phyloP scores from a whole-genome alignment of 1,140 invertebrate genomes.

The Eriosoma lanigerum region DNA sequence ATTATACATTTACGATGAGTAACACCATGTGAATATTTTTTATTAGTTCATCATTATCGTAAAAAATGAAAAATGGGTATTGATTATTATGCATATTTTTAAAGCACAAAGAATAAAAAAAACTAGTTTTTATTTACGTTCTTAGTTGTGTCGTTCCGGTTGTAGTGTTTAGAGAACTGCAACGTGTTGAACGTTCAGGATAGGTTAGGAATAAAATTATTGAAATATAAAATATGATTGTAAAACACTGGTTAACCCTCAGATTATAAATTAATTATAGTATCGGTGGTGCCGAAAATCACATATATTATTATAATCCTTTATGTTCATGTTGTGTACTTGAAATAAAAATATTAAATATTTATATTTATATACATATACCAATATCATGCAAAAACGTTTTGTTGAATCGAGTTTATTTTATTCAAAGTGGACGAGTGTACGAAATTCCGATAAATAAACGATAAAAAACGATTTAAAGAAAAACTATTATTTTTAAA shows the following conservation, averaged over 20 bases:
- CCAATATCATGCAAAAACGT: too few species aligned
- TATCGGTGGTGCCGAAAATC: background rate
- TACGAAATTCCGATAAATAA: too few species aligned
- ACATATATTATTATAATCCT: too few species aligned
- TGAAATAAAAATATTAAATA: too few species aligned
- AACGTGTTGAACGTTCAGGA: background rate
- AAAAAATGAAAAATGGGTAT: constrained; percentile 1
- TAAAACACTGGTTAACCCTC: constrained; percentile 17
- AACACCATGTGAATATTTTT: background rate
- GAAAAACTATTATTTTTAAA: too few species aligned
- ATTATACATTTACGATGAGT: background rate
- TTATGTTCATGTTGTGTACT: too few species aligned
- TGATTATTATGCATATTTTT: background rate
- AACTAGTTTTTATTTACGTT: background rate
- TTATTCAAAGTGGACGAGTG: too few species aligned
- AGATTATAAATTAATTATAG: background rate
- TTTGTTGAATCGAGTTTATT: too few species aligned
- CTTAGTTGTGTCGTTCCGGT: background rate
- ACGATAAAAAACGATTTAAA: too few species aligned
- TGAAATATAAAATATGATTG: background rate
- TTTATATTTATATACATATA: too few species aligned
- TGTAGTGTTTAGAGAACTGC: background rate
- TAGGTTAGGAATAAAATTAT: constrained; percentile 11
- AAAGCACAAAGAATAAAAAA: background rate
- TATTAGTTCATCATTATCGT: background rate